Conservation (phyloP, 1,140 invertebrate species). For the Nasonia giraulti region DNA sequence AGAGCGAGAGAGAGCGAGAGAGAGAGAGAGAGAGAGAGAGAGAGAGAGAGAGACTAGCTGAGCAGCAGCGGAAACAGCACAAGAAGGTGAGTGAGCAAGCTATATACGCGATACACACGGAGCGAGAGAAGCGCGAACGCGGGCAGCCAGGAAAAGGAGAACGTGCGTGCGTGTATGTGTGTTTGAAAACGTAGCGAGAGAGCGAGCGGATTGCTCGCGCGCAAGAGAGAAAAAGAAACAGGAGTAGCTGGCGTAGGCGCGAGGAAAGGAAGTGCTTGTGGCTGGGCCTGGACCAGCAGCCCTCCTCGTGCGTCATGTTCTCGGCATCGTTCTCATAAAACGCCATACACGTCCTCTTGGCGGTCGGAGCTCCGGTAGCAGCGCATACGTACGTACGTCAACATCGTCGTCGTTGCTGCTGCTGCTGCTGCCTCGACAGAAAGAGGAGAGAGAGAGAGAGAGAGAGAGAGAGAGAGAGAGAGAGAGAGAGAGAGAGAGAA, state of each 20-base stretch:
- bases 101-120: neutral
- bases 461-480: no score
- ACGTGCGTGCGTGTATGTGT: constrained; percentile 35
- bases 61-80: constrained; percentile 1
- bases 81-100: constrained; percentile 8
- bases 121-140: constrained; percentile 17
- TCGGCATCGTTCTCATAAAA: neutral
- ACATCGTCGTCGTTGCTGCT: constrained; percentile 32
- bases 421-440: neutral
- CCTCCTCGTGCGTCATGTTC: neutral
- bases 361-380: neutral
- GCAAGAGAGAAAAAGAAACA: neutral
- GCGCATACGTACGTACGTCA: constrained; percentile 36
- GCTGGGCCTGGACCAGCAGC: constrained; percentile 20
- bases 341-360: constrained; percentile 15
- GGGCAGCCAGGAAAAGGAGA: neutral
- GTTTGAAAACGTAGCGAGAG: constrained; percentile 21
- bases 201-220: neutral
- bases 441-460: neutral
- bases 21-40: neutral
- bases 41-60: neutral
- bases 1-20: no score
- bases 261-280: neutral
- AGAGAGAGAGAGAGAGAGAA: no score
- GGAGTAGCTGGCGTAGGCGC: neutral